Base-by-base conservation (phyloP, 2,797 vertebrate genomes). In the Novumbra hubbsi region DNA sequence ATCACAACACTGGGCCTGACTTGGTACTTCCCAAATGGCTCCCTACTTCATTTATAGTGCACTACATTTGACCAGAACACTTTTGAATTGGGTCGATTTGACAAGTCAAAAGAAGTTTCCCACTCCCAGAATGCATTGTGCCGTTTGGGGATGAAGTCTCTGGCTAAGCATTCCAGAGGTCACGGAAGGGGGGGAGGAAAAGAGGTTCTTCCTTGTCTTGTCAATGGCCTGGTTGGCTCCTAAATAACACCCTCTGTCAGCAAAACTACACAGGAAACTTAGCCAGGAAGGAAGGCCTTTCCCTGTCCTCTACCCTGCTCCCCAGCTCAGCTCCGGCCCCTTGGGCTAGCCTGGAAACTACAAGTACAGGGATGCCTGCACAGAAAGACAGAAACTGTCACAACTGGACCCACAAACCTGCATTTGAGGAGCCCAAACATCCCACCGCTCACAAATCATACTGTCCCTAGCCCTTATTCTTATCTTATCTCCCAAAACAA, bases 221-320 rank as follows among this genome's bases (percentile, higher is more conserved):
- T 83, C 76, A 71, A 76, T 81, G 80, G 83, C 89, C 84, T 84
- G 71, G 24, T 85, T 81, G 38, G 17, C 32, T 71, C 77, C 79
- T 70, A 57, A 81, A 90, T 86, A 83, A 19, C 78, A 78, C 76
- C 81, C 77, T 81, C 77, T 65, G 88, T 94, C 92, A 93, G 91
- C 92, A 93, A 81, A 91, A 24, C 55, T 60, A 87, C 81, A 82
- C 75, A 83, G 83, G 87, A 89, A 90, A 84, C 83, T 85, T 81
- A 87, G 85, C 70, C 84, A 92, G 93, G 91, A 93, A 93, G 90
- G 88, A 88, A 74, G 72, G 88, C 85, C 88, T 88, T 89, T 90
- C 87, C 87, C 78, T 87, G 81, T 85, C 82, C 77, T 45, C 72
- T 76, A 60, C 68, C 48, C 64, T 74, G 57, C 41, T 66, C 15